Base-by-base conservation (phyloP, 2,888 invertebrate genomes). In the Amiota mariae region DNA sequence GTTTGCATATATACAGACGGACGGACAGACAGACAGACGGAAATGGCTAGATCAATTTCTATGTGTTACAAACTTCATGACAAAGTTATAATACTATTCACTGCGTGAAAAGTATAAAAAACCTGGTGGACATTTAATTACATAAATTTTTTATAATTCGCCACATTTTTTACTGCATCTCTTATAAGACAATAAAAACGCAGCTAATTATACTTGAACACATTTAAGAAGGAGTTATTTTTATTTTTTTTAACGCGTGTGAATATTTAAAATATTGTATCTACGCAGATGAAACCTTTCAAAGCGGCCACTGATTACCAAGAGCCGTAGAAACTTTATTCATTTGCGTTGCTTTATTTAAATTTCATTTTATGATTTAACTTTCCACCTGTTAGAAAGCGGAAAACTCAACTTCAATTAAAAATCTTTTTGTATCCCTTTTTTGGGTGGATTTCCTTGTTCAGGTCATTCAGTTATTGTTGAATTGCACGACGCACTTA, bases 361-460 rank as follows among this genome's bases (percentile, higher is more conserved):
- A 87, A 88, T 88, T 88, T 86, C 83, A 85, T 88, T 88, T 88
- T 86, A 85, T 84, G 86, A 87, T 87, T 88, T 86, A 87, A 87
- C 86, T 88, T 88, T 88, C 87, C 88, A 88, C 88, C 88, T 88
- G 88, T 82, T 81, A 75, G 76, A 78, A 80, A 73, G 76, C 70
- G 74, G 71, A 75, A 73, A 80, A 77, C 77, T 80, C 81, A 77
- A 86, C 87, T 87, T 87, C 87, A 88, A 86, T 88, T 87, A 82
- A 84, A 87, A 86, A 81, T 82, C 80, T 76, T 78, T 79, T 76
- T 72, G 77, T 77, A 81, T 75, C 76, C 81, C 56, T 74, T 74
- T 70, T 57, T 59, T 24, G 20, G 57, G 57, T 15, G 57, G 20
- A 67, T 51, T 12, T 13, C 51, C 24, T 10, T n/a, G 24, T 18